Percentiles rank a stretch among this genome's conserved stretches.
phyloP scores from a whole-genome alignment of 2,113 vertebrate genomes.

The Etheostoma spectabile region DNA sequence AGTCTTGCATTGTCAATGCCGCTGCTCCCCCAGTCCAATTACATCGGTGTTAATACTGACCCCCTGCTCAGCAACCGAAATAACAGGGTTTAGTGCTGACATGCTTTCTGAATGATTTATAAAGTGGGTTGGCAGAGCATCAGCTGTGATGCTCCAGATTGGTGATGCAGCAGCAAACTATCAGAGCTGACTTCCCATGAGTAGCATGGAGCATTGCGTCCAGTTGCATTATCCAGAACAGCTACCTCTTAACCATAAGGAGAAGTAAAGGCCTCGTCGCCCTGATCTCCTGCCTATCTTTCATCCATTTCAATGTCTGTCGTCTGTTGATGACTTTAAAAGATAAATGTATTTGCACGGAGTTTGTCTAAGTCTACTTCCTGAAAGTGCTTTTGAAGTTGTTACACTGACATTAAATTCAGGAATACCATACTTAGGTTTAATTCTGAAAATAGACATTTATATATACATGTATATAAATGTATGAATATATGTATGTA shows the following conservation, averaged over 20 bases:
- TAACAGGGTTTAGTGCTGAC: constrained; percentile 15
- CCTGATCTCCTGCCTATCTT: neutral
- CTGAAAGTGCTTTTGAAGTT: neutral
- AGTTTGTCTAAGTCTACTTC: neutral
- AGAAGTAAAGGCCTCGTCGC: neutral
- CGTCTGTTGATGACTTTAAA: neutral
- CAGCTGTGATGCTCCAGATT: neutral
- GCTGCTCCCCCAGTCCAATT: constrained; percentile 7
- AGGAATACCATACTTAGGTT: neutral
- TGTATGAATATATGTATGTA: too few species aligned
- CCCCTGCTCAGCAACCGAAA: constrained; percentile 3
- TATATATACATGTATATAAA: too few species aligned
- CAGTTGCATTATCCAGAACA: constrained; percentile 30
- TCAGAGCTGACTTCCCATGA: constrained; percentile 18
- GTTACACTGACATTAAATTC: neutral
- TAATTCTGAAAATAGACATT: too few species aligned
- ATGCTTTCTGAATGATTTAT: constrained; percentile 35
- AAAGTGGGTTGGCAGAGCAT: constrained; percentile 14
- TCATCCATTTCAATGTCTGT: neutral
- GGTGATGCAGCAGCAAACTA: constrained; percentile 13
- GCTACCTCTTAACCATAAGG: constrained; percentile 48
- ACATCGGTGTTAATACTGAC: neutral
- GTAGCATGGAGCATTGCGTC: constrained; percentile 13
- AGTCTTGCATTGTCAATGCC: neutral
- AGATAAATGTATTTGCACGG: neutral